Percentiles rank a stretch among this genome's conserved stretches.
Conservation (phyloP, 1,140 invertebrate genomes). For the Aphaenogaster floridana region DNA sequence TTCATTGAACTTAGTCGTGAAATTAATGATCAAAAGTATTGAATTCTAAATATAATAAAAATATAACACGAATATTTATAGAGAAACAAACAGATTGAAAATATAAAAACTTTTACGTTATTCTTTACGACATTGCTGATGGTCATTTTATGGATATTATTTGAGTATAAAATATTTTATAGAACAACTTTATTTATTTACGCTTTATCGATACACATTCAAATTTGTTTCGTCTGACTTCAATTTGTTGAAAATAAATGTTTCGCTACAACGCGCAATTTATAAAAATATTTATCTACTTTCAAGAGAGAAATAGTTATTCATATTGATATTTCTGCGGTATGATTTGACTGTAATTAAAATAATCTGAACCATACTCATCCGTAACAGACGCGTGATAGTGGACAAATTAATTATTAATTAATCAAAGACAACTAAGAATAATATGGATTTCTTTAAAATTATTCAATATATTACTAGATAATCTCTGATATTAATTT, state of each 20-base stretch:
- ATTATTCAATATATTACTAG: background rate
- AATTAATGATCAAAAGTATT: conserved; percentile 4
- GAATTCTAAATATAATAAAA: background rate
- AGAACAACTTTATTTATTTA: conserved; percentile 33
- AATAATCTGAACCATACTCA: background rate
- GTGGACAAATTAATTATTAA: background rate
- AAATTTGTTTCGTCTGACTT: conserved; percentile 9
- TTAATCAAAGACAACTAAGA: background rate
- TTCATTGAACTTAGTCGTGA: background rate
- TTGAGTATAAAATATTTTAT: conserved; percentile 32
- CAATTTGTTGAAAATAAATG: conserved; percentile 33
- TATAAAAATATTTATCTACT: conserved; percentile 26
- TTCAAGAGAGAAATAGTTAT: background rate
- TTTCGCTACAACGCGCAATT: background rate
- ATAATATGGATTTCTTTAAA: background rate
- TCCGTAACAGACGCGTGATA: background rate
- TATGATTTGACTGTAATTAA: background rate
- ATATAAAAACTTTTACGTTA: background rate
- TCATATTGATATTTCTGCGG: background rate
- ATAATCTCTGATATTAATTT: conserved; percentile 6
- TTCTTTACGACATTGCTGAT: background rate
- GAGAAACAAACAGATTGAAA: background rate
- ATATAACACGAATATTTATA: background rate
- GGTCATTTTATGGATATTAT: conserved; percentile 29
- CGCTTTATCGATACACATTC: background rate